A percentile compares a stretch with the other conserved stretches of the same genome.
Conservation (phyloP, 2,113 vertebrate species). For the Rhea americana region DNA sequence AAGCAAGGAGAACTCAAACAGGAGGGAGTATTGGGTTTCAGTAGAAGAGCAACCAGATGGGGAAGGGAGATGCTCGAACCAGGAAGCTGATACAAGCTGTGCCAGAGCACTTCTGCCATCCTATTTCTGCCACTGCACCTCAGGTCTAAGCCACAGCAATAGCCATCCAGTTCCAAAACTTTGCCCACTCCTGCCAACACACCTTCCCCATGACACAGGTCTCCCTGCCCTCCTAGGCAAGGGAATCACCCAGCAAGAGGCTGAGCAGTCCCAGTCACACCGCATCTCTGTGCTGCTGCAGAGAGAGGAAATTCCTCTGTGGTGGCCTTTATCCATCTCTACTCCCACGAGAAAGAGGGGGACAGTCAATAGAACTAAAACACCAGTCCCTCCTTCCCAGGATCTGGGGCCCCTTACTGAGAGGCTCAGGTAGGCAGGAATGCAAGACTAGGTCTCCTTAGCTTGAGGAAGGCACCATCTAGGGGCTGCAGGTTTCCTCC, state of each 20-base stretch:
- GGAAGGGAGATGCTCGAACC: background rate
- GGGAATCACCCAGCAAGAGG: background rate
- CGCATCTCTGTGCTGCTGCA: background rate
- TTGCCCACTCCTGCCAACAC: background rate
- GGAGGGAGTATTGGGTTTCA: background rate
- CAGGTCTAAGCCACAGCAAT: background rate
- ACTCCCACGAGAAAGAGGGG: background rate
- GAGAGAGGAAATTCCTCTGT: background rate
- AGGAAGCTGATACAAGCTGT: background rate
- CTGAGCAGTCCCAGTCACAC: fast-evolving
- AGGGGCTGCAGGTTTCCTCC: background rate
- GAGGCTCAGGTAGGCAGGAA: background rate
- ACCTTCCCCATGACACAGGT: background rate
- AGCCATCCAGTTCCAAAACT: background rate
- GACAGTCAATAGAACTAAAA: background rate
- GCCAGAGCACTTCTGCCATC: background rate
- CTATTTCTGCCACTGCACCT: background rate
- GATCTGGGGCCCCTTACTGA: background rate
- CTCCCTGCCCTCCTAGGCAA: fast-evolving
- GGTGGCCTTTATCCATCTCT: background rate
- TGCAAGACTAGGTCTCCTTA: background rate
- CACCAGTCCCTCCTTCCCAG: background rate
- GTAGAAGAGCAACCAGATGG: background rate
- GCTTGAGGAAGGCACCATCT: background rate
- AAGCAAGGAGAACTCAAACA: constrained; percentile 5